phyloP scores from a whole-genome alignment of 2,113 vertebrate species.

The Bothrops jararaca region DNA sequence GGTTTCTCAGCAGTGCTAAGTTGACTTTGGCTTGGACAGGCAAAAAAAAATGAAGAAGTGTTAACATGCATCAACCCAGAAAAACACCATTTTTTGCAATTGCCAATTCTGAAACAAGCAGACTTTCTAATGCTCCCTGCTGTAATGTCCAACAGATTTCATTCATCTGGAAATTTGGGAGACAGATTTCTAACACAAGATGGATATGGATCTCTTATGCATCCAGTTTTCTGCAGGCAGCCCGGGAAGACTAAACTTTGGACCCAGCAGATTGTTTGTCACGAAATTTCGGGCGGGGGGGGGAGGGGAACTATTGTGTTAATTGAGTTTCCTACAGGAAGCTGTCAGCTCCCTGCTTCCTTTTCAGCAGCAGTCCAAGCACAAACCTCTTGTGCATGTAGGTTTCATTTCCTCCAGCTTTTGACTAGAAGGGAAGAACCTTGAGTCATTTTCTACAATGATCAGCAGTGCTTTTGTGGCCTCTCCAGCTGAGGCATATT shows the following conservation, averaged over 20 bases:
- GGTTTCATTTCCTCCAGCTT: not conserved
- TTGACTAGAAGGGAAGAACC: not conserved
- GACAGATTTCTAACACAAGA: not conserved
- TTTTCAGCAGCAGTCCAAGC: not conserved
- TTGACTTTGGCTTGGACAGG: not conserved
- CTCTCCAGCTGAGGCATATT: not conserved
- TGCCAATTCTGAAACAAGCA: not conserved
- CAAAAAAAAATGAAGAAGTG: not conserved
- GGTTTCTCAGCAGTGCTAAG: not conserved
- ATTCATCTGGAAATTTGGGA: not conserved
- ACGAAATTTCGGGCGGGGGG: not conserved
- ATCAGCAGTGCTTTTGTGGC: not conserved
- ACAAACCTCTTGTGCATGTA: not conserved
- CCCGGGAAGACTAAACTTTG: not conserved
- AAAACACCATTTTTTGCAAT: not conserved
- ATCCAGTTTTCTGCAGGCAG: not conserved
- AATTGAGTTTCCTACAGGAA: not conserved
- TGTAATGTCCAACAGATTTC: not conserved
- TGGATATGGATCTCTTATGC: not conserved
- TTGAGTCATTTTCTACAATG: not conserved
- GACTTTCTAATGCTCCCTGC: rapidly evolving
- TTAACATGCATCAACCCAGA: not conserved
- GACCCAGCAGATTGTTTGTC: not conserved
- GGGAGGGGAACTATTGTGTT: not conserved
- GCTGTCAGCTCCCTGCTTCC: not conserved